phyloP scores from a whole-genome alignment of 2,888 invertebrate genomes.

The Ectemnius continuus region DNA sequence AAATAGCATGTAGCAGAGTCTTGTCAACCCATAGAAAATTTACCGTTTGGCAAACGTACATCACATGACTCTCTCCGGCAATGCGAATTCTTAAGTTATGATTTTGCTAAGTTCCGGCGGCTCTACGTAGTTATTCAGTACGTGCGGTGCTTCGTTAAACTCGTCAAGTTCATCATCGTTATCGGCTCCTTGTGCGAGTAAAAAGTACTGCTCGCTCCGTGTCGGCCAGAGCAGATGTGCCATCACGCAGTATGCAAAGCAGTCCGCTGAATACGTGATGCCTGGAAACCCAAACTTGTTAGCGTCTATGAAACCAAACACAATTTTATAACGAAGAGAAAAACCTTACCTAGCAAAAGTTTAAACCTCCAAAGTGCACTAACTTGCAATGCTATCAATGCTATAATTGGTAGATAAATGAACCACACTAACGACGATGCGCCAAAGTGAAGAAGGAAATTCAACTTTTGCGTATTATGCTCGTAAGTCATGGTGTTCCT shows the following conservation, averaged over 20 bases:
- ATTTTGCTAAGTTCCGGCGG: conserved; percentile 76
- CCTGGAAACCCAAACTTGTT: conserved; percentile 80
- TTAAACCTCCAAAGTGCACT: conserved; percentile 98
- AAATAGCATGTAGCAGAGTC: conserved; percentile 69
- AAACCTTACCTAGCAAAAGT: conserved; percentile 88
- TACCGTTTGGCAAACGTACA: conserved; percentile 73
- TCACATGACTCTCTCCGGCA: conserved; percentile 57
- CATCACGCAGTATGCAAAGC: conserved; percentile 96
- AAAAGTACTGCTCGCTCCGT: conserved; percentile 93
- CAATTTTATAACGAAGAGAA: neutral
- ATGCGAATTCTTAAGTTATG: conserved; percentile 67
- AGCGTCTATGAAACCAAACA: neutral
- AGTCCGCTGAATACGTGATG: conserved; percentile 96
- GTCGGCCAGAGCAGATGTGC: conserved; percentile 98
- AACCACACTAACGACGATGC: conserved; percentile 99
- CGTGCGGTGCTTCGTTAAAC: conserved; percentile 94
- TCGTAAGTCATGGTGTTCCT: conserved; percentile 89
- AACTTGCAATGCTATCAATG: conserved; percentile 94
- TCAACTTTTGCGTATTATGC: conserved; percentile 89
- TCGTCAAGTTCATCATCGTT: conserved; percentile 90
- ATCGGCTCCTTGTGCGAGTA: conserved; percentile 82
- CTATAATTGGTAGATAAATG: conserved; percentile 96
- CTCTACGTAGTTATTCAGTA: conserved; percentile 82
- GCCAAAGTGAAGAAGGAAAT: conserved; percentile 97
- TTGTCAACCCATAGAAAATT: conserved; percentile 55